Evolutionary conservation across 53 echinoderm and acorn worm species (phyloP).

Genomic region (Apostichopus leukothele): DNA sequence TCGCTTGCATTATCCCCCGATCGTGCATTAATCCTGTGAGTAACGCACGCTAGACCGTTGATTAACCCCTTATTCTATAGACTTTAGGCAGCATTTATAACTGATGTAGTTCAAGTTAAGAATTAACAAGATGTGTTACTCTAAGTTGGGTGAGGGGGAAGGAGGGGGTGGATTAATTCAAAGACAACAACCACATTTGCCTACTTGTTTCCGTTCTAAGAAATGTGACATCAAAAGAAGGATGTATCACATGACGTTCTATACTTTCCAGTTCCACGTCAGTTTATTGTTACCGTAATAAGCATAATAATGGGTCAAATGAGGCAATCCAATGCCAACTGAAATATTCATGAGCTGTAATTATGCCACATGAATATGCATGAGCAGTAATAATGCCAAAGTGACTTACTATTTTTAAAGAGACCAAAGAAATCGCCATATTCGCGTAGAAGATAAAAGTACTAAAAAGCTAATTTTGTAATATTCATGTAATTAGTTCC

Average conservation of each 20-base stretch:
- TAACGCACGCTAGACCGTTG: too few relatives aligned
- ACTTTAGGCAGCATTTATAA: too few relatives aligned
- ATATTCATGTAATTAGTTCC: too few relatives aligned
- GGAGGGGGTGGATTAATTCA: too few relatives aligned
- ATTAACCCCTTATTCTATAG: too few relatives aligned
- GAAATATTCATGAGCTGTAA: neutral
- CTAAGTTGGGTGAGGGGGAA: too few relatives aligned
- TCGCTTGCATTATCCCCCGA: too few relatives aligned
- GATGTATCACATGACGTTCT: neutral
- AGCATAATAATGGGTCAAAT: neutral
- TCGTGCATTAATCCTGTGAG: too few relatives aligned
- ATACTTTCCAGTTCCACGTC: neutral
- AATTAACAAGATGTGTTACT: too few relatives aligned
- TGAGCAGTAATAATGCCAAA: neutral
- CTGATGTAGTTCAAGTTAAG: too few relatives aligned
- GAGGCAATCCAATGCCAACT: neutral
- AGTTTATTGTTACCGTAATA: slow-evolving; percentile 5
- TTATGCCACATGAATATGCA: neutral
- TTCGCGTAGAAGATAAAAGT: neutral
- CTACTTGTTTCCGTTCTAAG: neutral
- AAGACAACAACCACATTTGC: too few relatives aligned
- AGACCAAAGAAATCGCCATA: neutral
- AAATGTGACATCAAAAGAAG: neutral
- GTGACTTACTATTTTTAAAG: neutral
- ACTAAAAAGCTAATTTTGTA: neutral